phyloP scores from a whole-genome alignment of 2,888 invertebrate genomes.

The Papilio demoleus region DNA sequence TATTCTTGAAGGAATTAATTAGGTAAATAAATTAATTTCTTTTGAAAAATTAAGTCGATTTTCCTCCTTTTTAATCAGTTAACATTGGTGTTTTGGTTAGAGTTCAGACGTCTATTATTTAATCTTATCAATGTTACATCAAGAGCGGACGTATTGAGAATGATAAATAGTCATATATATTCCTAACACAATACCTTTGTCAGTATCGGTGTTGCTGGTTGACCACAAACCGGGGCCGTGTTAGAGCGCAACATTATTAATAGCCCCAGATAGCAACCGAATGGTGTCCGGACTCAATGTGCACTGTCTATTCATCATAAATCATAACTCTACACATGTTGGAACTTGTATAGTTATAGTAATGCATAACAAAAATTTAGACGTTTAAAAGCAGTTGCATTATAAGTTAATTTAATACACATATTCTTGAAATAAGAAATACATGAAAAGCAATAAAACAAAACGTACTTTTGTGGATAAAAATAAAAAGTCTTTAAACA shows the following conservation, averaged over 20 bases:
- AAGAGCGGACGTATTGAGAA: slow-evolving; percentile 1
- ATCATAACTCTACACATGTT: not conserved
- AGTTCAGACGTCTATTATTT: not conserved
- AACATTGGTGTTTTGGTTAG: too few species aligned
- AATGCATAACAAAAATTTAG: not conserved
- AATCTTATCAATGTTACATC: not conserved
- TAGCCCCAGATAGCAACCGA: slow-evolving; percentile 25
- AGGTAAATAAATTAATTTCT: too few species aligned
- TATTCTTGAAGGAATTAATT: not conserved
- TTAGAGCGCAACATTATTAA: slow-evolving; percentile 26
- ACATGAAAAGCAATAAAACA: too few species aligned
- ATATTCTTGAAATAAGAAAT: too few species aligned
- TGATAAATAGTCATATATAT: slow-evolving; percentile 7
- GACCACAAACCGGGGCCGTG: slow-evolving; percentile 18
- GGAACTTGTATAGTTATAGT: not conserved
- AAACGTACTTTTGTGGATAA: too few species aligned
- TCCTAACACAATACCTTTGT: slow-evolving; percentile 21
- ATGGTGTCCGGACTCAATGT: slow-evolving; percentile 21
- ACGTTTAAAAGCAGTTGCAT: not conserved
- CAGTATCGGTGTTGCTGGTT: slow-evolving; percentile 19
- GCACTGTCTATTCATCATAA: slow-evolving; percentile 13
- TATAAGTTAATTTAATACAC: too few species aligned
- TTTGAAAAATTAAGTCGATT: too few species aligned
- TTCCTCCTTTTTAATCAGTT: too few species aligned
- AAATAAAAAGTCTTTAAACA: too few species aligned